Conservation (phyloP, 2,113 vertebrate genomes). For the Meriones unguiculatus region DNA sequence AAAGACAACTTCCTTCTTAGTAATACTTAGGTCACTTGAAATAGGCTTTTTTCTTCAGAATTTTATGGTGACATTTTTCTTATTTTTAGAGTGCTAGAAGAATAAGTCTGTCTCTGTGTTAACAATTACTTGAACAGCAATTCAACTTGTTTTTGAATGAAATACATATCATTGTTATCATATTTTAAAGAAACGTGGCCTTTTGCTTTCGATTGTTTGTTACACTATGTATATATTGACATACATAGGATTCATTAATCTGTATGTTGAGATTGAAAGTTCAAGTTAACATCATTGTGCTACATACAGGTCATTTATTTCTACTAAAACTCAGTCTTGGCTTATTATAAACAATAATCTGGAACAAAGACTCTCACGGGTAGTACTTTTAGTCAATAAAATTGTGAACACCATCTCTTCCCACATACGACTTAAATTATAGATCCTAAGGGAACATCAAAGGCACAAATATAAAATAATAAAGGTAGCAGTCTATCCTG, state of each 20-base stretch:
- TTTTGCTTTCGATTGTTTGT: neutral
- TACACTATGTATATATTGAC: neutral
- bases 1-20: neutral
- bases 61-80: neutral
- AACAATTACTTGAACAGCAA: neutral
- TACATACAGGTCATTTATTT: neutral
- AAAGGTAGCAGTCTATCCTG: neutral
- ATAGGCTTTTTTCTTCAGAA: neutral
- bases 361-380: neutral
- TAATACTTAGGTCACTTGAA: neutral
- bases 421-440: neutral
- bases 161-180: neutral
- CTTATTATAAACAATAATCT: slow-evolving; percentile 1
- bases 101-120: neutral
- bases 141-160: neutral
- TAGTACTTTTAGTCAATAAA: neutral
- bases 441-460: neutral
- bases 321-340: neutral
- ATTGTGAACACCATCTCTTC: slow-evolving; percentile 13
- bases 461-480: neutral
- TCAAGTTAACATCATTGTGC: neutral
- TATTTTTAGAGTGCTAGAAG: neutral
- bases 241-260: neutral
- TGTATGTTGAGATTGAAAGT: neutral
- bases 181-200: neutral